Evolutionary conservation across 2,797 vertebrate genomes (phyloP).

Genomic region (Spinus olivaceus): DNA sequence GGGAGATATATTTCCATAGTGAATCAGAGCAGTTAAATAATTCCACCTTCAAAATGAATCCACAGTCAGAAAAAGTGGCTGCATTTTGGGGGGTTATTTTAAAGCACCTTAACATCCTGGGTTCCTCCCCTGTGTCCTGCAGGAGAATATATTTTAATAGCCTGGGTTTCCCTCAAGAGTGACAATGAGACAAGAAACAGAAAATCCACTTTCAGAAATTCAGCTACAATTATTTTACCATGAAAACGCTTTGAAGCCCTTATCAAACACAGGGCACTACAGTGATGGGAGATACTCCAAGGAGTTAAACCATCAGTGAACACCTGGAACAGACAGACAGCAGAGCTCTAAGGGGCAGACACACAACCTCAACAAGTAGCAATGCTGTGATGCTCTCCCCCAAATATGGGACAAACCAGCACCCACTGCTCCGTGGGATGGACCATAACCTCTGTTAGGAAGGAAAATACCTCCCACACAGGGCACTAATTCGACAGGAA

Average conservation of each 20-base stretch:
- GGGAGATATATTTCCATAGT: neutral
- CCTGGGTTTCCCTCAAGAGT: neutral
- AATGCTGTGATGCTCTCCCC: neutral
- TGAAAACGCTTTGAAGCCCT: constrained; percentile 55
- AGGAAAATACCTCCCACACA: constrained; percentile 52
- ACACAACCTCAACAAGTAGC: neutral
- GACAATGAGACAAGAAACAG: constrained; percentile 1
- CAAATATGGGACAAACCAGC: neutral
- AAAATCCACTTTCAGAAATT: constrained; percentile 59
- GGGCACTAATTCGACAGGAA: constrained; percentile 62
- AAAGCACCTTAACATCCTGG: neutral
- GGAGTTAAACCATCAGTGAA: constrained; percentile 52
- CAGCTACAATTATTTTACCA: constrained; percentile 63
- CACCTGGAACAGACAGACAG: constrained; percentile 61
- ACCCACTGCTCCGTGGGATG: neutral
- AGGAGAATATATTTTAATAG: neutral
- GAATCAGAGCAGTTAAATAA: neutral
- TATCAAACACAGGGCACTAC: constrained; percentile 35
- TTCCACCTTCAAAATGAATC: neutral
- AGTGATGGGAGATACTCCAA: constrained; percentile 57
- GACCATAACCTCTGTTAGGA: neutral
- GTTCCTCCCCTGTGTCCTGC: neutral
- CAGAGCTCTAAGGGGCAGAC: neutral
- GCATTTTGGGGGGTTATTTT: neutral
- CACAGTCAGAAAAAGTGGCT: neutral